Base-by-base conservation (phyloP, 2,888 invertebrate species). In the Lepidocyrtinus sp. region DNA sequence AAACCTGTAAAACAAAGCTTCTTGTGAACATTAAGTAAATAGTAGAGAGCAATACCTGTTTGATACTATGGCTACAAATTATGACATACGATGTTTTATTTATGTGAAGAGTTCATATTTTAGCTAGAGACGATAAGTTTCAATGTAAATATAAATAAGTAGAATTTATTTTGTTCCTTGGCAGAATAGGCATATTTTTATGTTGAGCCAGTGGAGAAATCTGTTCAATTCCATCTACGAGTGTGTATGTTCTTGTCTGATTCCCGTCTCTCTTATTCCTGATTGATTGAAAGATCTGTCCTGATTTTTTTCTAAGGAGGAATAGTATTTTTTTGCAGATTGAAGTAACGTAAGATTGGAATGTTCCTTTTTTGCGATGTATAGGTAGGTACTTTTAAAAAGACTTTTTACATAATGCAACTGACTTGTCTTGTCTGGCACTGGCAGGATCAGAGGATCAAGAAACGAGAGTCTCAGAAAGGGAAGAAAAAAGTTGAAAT, bases 221-320 rank as follows among this genome's bases (percentile, higher is more conserved):
- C 68, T 22, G 68, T 50, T 69, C 69, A 69, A 69, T 69, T 69
- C 55, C 55, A 55, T 55, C 55, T 55, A 55, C 17, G 55, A 55
- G 55, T 55, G 55, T 55, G 55, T 55, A 55, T n/a, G 55, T 55
- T 55, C 55, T n/a, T 55, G 55, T 55, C 55, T 55, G n/a, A 55
- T 55, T 17, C 55, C 12, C n/a, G 5, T 36, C 12, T 67, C 22
- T 27, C 12, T 55, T n/a, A 65, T 64, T 63, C n/a, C 68, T 75
- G 75, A 75, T 75, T 75, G 75, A 75, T 75, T 75, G 75, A 75
- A 75, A 75, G 75, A 75, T 75, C 63, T 74, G 65, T 75, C 69
- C 63, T 75, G 63, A 63, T 75, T 75, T 75, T 75, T 36, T 22
- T 19, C 36, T 26, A 19, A 62, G 17, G 22, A 45, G 15, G 15